Conservation (phyloP, 2,113 vertebrate species). For the Hylia prasina region DNA sequence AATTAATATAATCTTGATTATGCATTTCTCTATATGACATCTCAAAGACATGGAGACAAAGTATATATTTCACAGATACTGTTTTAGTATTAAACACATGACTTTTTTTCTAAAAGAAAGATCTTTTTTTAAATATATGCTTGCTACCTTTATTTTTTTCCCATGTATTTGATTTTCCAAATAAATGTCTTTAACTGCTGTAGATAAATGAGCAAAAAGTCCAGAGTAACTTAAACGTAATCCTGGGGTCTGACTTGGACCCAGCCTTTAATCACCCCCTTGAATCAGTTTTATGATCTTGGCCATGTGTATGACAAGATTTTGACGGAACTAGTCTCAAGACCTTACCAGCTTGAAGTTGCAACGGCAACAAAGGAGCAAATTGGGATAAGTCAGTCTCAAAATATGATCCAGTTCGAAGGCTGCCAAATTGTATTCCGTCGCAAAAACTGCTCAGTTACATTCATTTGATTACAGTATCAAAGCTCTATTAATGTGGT, state of each 20-base stretch:
- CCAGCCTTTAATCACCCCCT: neutral
- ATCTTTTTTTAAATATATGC: neutral
- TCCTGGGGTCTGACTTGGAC: neutral
- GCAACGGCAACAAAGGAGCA: neutral
- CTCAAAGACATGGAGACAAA: neutral
- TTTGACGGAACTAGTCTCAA: neutral
- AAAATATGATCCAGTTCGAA: neutral
- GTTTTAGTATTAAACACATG: neutral
- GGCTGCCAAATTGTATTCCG: neutral
- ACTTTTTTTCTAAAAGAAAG: neutral
- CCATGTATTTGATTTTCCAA: neutral
- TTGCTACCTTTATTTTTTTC: neutral
- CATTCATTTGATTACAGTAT: neutral
- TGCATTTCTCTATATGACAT: neutral
- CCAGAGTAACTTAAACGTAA: neutral
- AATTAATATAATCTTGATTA: neutral
- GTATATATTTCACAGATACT: neutral
- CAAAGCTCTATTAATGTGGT: neutral
- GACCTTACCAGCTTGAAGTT: neutral
- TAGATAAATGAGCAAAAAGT: neutral
- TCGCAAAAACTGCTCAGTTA: neutral
- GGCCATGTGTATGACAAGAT: neutral
- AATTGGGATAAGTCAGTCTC: neutral
- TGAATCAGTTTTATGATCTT: neutral
- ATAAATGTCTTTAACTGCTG: neutral